These are phyloP conservation scores for Diplazon laetatorius DNA, from an alignment of 2,888 invertebrate species.

Conservation along the genomic window DNA sequence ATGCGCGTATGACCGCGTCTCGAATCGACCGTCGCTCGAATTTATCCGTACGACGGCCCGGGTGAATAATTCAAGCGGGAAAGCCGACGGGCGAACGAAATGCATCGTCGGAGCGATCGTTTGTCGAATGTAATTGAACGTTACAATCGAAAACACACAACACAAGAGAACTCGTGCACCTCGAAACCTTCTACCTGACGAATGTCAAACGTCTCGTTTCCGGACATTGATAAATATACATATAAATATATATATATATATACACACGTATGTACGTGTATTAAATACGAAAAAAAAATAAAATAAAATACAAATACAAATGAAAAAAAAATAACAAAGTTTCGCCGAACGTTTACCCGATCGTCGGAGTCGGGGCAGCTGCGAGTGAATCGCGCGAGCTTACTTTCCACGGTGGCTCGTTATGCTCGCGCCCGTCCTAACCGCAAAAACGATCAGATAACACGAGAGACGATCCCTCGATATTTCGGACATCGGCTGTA, in stretches of 20 bases:
- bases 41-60: too few relatives aligned
- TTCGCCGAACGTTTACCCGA: conserved; percentile 30
- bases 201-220: conserved; percentile 21
- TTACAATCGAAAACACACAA: conserved; percentile 53
- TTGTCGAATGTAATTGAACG: conserved; percentile 44
- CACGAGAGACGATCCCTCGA: conserved; percentile 7
- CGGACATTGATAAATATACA: conserved; percentile 31
- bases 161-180: conserved; percentile 12
- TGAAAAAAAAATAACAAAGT: too few relatives aligned
- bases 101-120: conserved; percentile 33
- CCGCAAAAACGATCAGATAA: conserved; percentile 19
- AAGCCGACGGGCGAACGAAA: too few relatives aligned
- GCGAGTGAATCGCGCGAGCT: conserved; percentile 45
- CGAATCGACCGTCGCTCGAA: too few relatives aligned
- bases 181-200: conserved; percentile 29
- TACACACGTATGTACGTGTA: too few relatives aligned
- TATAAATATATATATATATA: too few relatives aligned
- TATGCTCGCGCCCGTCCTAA: conserved; percentile 11
- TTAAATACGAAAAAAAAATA: too few relatives aligned
- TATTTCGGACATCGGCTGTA: conserved; percentile 12
- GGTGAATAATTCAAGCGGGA: too few relatives aligned
- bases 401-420: conserved; percentile 37
- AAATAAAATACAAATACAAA: conserved; percentile 50
- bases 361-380: conserved; percentile 9
- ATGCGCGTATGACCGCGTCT: too few relatives aligned